Base-by-base conservation (phyloP, 2,797 vertebrate genomes). In the Argentina silus region DNA sequence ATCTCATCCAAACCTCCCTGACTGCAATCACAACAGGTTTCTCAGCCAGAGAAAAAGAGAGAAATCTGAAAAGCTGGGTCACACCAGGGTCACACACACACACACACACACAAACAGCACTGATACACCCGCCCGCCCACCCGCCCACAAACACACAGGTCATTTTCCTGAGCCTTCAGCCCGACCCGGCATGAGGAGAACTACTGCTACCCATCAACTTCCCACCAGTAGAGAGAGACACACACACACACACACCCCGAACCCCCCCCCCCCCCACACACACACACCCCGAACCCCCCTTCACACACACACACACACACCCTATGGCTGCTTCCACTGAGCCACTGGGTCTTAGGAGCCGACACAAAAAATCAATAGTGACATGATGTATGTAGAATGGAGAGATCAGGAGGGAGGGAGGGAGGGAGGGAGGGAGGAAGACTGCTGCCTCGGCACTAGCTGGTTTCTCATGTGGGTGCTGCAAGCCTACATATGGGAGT, bases 341-440 rank as follows among this genome's bases (percentile, higher is more conserved):
- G 70, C 60, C 77, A 69, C 69, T 36, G 12, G 73, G 68, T 73
- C 70, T 81, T 69, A 77, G 74, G 75, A 80, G 81, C 85, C 86
- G 80, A 85, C 84, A 76, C 71, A 74, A 61, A n/a, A 88, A 90
- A 89, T 91, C 89, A 77, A 89, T 90, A 75, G 0, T 9, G 23
- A 84, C 81, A 72, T 15, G 43, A 48, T 79, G 83, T 72, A 75
- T 42, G 76, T 64, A 81, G 77, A 66, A 21, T 56, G 62, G 60
- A 80, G 83, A 74, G 69, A 21, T 69, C 59, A 36, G 27, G 50
- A 53, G 50, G 36, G 72, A 68, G 70, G 57, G 64, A 57, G 66
- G 10, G 55, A 75, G 72, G 48, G 73, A 75, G 73, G 56, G 4
- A 84, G 66, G 72, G n/a, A 4, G 7, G n/a, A 23, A 14, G 43